phyloP scores from a whole-genome alignment of 1,140 invertebrate species.

The Physella acuta region DNA sequence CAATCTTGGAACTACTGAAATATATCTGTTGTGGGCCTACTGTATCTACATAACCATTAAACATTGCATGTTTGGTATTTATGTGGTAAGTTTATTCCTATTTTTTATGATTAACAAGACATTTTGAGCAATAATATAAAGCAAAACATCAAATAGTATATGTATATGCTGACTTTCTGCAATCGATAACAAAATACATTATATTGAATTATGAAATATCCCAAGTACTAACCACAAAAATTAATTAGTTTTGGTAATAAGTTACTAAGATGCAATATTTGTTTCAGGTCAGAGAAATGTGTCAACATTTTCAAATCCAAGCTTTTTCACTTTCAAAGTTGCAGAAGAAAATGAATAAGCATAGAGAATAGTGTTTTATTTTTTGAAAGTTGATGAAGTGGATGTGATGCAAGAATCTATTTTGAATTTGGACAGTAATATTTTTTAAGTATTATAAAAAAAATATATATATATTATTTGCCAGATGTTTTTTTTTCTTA shows the following conservation, averaged over 20 bases:
- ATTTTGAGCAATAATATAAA: neutral
- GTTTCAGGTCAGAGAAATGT: conserved; percentile 74
- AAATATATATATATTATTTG: no score
- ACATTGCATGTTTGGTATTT: conserved; percentile 90
- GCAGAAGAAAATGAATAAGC: neutral
- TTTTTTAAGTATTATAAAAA: no score
- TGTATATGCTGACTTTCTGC: neutral
- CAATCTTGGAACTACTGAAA: conserved; percentile 64
- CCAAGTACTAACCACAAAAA: neutral
- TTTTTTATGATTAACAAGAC: neutral
- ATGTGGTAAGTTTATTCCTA: conserved; percentile 65
- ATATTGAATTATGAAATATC: neutral
- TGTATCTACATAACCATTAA: conserved; percentile 71
- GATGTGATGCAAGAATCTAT: no score
- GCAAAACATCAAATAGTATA: neutral
- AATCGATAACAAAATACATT: neutral
- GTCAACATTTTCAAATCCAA: conserved; percentile 74
- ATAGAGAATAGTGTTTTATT: neutral
- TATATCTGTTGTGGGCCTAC: conserved; percentile 73
- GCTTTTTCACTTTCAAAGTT: conserved; percentile 65
- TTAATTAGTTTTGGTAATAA: neutral
- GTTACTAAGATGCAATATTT: conserved; percentile 1
- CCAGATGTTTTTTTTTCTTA: no score
- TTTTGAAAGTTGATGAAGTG: no score
- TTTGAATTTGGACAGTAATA: no score